Evolutionary conservation across 2,797 vertebrate genomes (phyloP).

Genomic region (Hafferia zeledoni): DNA sequence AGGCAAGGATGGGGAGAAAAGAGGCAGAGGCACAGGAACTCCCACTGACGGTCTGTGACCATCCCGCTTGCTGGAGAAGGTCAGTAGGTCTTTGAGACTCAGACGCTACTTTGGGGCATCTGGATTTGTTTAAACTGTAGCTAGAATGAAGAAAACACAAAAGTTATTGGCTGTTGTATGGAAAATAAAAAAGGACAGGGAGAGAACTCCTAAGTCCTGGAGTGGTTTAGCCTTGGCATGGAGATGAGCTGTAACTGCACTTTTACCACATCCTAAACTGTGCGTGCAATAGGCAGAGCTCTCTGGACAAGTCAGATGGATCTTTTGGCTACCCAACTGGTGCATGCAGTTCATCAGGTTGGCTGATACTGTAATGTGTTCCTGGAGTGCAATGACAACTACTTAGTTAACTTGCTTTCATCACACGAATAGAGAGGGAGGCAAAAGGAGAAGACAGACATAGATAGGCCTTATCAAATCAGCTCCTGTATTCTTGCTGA

Average conservation of each 20-base stretch:
- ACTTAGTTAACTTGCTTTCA: background rate
- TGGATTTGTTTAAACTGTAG: background rate
- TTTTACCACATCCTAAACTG: background rate
- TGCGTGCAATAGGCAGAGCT: background rate
- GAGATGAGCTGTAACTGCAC: background rate
- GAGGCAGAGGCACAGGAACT: background rate
- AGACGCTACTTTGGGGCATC: background rate
- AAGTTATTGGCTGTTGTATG: background rate
- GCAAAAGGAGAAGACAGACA: background rate
- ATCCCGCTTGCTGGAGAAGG: background rate
- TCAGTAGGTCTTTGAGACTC: background rate
- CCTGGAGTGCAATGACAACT: background rate
- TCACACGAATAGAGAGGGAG: background rate
- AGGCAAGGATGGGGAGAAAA: rapidly evolving
- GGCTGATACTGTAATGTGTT: background rate
- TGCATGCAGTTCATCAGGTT: background rate
- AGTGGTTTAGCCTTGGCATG: background rate
- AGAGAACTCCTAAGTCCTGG: background rate
- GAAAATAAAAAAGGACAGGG: background rate
- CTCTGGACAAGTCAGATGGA: background rate
- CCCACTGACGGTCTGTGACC: background rate
- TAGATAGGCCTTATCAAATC: background rate
- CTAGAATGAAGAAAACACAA: background rate
- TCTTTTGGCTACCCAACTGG: background rate
- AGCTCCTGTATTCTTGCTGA: background rate